Percentiles rank a stretch among this genome's conserved stretches.
These are phyloP conservation scores for Furcula furcula DNA, from an alignment of 2,888 invertebrate genomes.

Conservation along the genomic window DNA sequence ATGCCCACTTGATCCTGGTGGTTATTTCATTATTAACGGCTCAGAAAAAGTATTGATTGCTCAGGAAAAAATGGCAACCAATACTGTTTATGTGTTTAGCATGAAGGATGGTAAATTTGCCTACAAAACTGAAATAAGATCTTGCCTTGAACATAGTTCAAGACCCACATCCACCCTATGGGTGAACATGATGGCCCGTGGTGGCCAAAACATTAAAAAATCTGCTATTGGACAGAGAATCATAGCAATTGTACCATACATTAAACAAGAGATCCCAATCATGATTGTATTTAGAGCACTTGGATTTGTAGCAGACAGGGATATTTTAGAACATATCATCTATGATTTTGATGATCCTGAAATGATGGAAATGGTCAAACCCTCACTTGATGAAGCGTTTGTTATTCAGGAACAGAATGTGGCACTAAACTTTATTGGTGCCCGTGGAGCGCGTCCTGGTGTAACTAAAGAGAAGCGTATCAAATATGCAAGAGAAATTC, in stretches of 20 bases:
- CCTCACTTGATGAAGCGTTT: slow-evolving; percentile 99
- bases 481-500: slow-evolving; percentile 99
- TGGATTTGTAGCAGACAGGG: slow-evolving; percentile 99
- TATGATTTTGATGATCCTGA: slow-evolving; percentile 99
- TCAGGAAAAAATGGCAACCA: slow-evolving; percentile 99
- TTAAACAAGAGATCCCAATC: slow-evolving; percentile 99
- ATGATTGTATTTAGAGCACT: slow-evolving; percentile 99
- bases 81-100: slow-evolving; percentile 99
- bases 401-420: slow-evolving; percentile 99
- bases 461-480: slow-evolving; percentile 99
- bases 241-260: slow-evolving; percentile 98
- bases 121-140: slow-evolving; percentile 98
- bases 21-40: slow-evolving; percentile 99
- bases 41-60: slow-evolving; percentile 99
- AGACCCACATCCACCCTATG: slow-evolving; percentile 98
- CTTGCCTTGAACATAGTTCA: slow-evolving; percentile 86
- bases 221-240: slow-evolving; percentile 99
- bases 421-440: slow-evolving; percentile 98
- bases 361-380: slow-evolving; percentile 99
- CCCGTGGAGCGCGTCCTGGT: slow-evolving; percentile 98
- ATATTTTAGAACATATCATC: slow-evolving; percentile 99
- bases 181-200: slow-evolving; percentile 99
- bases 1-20: slow-evolving; percentile 99
- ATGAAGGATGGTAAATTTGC: slow-evolving; percentile 99
- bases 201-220: slow-evolving; percentile 99